Percentiles rank a stretch among this genome's conserved stretches.
phyloP scores from a whole-genome alignment of 1,140 invertebrate genomes.

The Polypedilum pembai region DNA sequence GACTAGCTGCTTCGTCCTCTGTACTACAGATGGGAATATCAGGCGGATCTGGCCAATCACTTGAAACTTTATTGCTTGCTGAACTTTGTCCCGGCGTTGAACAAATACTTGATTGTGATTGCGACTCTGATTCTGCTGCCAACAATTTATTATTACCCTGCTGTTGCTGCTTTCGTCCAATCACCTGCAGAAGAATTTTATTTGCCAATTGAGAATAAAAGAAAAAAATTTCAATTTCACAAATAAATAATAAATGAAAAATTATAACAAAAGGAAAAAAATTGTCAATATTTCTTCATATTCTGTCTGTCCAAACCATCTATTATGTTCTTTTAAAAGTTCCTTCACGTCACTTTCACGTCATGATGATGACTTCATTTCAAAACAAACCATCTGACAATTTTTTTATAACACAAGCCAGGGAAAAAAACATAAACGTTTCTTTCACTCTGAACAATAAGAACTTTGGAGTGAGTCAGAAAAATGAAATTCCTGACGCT shows the following conservation, averaged over 20 bases:
- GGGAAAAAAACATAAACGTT: too few species aligned
- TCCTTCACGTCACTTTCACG: too few species aligned
- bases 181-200: slow-evolving; percentile 4
- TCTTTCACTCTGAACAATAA: too few species aligned
- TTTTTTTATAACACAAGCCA: too few species aligned
- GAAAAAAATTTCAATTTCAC: slow-evolving; percentile 22
- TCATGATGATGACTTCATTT: too few species aligned
- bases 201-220: background rate
- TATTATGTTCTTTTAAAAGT: too few species aligned
- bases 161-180: slow-evolving; percentile 51
- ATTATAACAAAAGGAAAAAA: background rate
- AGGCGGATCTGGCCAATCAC: slow-evolving; percentile 58
- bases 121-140: slow-evolving; percentile 52
- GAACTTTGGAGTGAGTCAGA: too few species aligned
- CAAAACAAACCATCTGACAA: too few species aligned
- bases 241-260: background rate
- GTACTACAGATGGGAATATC: slow-evolving; percentile 57
- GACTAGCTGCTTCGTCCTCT: slow-evolving; percentile 56
- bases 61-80: slow-evolving; percentile 41
- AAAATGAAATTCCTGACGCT: too few species aligned
- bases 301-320: too few species aligned
- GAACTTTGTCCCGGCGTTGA: slow-evolving; percentile 47
- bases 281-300: background rate
- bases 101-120: slow-evolving; percentile 52
- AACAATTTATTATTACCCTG: slow-evolving; percentile 48